phyloP scores from a whole-genome alignment of 2,888 invertebrate species.

The Melipona beecheii region DNA sequence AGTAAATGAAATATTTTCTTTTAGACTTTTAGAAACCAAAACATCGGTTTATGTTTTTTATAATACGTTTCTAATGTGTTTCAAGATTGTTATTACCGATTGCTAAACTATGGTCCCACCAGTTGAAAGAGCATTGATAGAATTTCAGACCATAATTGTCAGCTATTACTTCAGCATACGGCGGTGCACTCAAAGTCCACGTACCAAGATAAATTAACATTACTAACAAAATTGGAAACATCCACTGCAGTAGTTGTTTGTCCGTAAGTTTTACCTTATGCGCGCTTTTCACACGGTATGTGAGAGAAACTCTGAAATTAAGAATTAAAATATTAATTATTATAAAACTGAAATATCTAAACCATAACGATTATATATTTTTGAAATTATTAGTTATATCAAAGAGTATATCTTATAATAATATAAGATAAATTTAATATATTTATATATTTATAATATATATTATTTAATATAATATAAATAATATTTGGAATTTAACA shows the following conservation, averaged over 20 bases:
- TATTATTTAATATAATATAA: no score
- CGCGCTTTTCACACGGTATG: constrained; percentile 96
- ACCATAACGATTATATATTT: no score
- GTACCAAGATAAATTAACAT: constrained; percentile 95
- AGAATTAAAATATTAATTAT: no score
- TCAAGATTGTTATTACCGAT: constrained; percentile 86
- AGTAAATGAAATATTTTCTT: no score
- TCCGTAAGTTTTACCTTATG: constrained; percentile 97
- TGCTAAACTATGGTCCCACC: constrained; percentile 97
- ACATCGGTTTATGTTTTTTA: no score
- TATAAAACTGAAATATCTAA: no score
- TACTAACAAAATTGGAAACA: constrained; percentile 95
- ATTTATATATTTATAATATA: no score
- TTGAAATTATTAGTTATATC: no score
- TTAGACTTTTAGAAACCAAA: no score
- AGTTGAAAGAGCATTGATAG: constrained; percentile 95
- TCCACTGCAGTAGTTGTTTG: constrained; percentile 96
- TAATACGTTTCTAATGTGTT: not conserved
- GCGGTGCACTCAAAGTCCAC: constrained; percentile 95
- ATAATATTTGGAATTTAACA: no score
- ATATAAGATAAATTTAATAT: no score
- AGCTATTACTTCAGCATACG: constrained; percentile 91
- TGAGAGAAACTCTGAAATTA: constrained; percentile 92
- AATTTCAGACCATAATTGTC: constrained; percentile 92
- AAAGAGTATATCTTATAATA: no score